A percentile compares a stretch with the other conserved stretches of the same genome.
These are phyloP conservation scores for Chelonia mydas DNA, from an alignment of 2,797 vertebrate species.

Conservation along the genomic window DNA sequence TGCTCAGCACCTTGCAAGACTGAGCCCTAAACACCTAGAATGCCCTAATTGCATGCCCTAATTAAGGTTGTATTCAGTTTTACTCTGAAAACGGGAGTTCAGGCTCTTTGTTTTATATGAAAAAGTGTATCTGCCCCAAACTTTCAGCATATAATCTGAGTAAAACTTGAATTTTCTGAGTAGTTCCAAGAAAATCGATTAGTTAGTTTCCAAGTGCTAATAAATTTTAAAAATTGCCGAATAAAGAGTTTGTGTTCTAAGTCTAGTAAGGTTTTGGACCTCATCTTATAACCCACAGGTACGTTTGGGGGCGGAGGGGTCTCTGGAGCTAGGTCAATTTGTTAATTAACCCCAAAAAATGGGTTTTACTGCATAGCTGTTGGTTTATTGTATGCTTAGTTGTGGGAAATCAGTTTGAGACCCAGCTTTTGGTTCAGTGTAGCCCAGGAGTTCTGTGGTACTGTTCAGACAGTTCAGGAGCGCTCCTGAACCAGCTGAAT, in stretches of 20 bases:
- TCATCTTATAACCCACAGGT: background rate
- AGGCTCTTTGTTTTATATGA: background rate
- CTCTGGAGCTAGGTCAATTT: fast-evolving
- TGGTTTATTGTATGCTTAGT: background rate
- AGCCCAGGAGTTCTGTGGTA: background rate
- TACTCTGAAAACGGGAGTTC: background rate
- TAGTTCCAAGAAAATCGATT: background rate
- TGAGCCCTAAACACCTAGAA: background rate
- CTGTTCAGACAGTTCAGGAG: background rate
- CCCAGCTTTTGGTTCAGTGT: background rate
- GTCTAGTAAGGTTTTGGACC: background rate
- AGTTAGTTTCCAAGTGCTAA: background rate
- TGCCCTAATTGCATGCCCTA: background rate
- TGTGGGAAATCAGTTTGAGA: background rate
- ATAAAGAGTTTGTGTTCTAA: background rate
- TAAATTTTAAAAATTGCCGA: background rate
- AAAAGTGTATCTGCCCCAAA: background rate
- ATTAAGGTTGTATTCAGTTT: background rate
- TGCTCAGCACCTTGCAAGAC: background rate
- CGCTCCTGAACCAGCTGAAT: background rate
- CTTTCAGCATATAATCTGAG: background rate
- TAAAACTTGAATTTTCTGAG: background rate
- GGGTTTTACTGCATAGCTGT: background rate
- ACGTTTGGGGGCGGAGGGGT: background rate
- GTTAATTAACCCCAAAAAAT: background rate